These are phyloP conservation scores for Takifugu bimaculatus DNA, from an alignment of 2,113 vertebrate genomes.

Conservation along the genomic window DNA sequence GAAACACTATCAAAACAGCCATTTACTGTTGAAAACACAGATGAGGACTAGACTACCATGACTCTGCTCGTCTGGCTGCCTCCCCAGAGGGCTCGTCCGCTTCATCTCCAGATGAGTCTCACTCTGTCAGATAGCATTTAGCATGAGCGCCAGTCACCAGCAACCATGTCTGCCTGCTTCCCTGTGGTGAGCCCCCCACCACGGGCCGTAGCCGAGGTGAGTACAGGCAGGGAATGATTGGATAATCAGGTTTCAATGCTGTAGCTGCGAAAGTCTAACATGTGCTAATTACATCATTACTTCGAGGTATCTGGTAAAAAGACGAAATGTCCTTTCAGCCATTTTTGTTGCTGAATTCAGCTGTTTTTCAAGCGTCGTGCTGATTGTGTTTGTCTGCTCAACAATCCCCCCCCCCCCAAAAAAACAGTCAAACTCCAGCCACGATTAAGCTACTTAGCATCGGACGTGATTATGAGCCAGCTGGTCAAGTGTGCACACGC, in stretches of 20 bases:
- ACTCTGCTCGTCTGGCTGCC: constrained; percentile 19
- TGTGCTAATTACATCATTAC: no score
- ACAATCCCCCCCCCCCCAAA: constrained; percentile 17
- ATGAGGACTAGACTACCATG: no score
- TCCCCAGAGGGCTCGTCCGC: constrained; percentile 38
- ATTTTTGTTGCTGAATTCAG: constrained; percentile 13
- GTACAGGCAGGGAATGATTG: no score
- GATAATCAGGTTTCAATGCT: no score
- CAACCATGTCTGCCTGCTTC: neutral
- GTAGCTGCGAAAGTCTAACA: no score
- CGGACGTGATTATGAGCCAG: constrained; percentile 60
- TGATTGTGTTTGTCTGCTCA: constrained; percentile 18
- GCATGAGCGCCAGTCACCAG: constrained; percentile 24
- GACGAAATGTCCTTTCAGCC: neutral
- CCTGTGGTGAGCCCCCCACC: no score
- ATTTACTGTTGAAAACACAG: no score
- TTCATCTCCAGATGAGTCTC: constrained; percentile 31
- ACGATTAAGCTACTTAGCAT: constrained; percentile 63
- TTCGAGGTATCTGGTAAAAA: neutral
- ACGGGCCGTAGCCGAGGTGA: no score
- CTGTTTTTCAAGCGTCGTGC: constrained; percentile 15
- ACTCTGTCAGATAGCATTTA: constrained; percentile 27
- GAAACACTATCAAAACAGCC: no score
- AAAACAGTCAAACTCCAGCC: constrained; percentile 42
- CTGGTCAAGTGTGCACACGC: constrained; percentile 30